Percentiles rank a stretch among this genome's conserved stretches.
Evolutionary conservation across 2,797 vertebrate genomes (phyloP).

Genomic region (Sylvia borin): DNA sequence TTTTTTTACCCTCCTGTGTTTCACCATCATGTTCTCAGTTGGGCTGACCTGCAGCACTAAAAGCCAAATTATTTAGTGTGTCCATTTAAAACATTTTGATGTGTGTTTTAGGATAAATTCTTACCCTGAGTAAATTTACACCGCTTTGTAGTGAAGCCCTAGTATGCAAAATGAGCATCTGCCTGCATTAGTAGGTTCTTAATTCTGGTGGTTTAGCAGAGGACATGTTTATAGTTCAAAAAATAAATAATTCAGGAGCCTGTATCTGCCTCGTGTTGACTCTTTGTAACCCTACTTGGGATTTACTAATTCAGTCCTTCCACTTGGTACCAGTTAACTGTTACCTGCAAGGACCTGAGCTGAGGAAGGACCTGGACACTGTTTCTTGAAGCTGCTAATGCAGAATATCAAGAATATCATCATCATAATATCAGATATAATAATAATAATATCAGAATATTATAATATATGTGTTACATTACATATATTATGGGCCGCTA

Average conservation of each 20-base stretch:
- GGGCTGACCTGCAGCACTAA: not conserved
- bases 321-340: not conserved
- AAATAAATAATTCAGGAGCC: not conserved
- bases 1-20: not conserved
- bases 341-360: not conserved
- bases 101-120: not conserved
- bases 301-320: not conserved
- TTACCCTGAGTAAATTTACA: not conserved
- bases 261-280: not conserved
- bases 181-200: not conserved
- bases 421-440: not conserved
- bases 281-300: not conserved
- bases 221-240: not conserved
- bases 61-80: not conserved
- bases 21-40: not conserved
- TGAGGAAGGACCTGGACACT: not conserved
- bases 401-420: not conserved
- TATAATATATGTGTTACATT: not conserved
- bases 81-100: accelerated
- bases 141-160: not conserved
- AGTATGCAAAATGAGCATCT: accelerated
- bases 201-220: not conserved
- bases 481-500: not conserved
- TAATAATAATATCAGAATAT: too few species aligned
- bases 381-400: not conserved